phyloP scores from a whole-genome alignment of 2,888 invertebrate species.

The Eupsilia transversa region DNA sequence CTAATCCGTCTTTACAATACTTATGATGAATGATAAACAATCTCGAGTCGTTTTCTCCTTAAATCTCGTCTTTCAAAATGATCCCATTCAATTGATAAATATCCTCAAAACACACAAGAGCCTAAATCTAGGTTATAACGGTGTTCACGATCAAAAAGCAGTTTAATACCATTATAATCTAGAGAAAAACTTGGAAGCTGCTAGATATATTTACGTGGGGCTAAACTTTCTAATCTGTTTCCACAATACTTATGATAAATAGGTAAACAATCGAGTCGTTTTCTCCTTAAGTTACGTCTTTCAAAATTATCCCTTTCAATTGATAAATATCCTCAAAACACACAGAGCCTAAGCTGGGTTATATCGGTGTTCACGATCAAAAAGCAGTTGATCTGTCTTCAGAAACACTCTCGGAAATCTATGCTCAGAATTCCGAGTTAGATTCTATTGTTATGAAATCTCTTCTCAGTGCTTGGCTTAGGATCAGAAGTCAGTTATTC shows the following conservation, averaged over 20 bases:
- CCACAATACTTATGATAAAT: not conserved
- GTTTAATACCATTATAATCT: no score
- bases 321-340: constrained; percentile 15
- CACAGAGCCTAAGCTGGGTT: constrained; percentile 5
- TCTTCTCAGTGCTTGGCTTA: constrained; percentile 28
- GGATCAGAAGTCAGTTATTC: constrained; percentile 35
- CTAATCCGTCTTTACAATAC: not conserved
- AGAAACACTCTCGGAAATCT: constrained; percentile 43
- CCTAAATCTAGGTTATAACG: constrained; percentile 14
- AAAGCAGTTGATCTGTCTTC: constrained; percentile 54
- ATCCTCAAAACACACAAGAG: constrained; percentile 14
- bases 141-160: constrained; percentile 36
- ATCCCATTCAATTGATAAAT: constrained; percentile 25
- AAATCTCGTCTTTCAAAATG: constrained; percentile 9
- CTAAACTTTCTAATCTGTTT: not conserved
- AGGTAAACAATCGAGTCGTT: not conserved
- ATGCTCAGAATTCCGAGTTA: constrained; percentile 35
- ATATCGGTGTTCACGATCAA: constrained; percentile 32
- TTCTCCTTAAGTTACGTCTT: not conserved
- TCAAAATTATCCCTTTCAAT: constrained; percentile 28
- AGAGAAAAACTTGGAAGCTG: not conserved
- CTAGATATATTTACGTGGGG: not conserved
- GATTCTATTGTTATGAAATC: constrained; percentile 57
- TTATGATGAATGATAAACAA: not conserved
- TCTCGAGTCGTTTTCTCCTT: not conserved